Conservation (phyloP, 2,797 vertebrate species). For the Microchirus variegatus region DNA sequence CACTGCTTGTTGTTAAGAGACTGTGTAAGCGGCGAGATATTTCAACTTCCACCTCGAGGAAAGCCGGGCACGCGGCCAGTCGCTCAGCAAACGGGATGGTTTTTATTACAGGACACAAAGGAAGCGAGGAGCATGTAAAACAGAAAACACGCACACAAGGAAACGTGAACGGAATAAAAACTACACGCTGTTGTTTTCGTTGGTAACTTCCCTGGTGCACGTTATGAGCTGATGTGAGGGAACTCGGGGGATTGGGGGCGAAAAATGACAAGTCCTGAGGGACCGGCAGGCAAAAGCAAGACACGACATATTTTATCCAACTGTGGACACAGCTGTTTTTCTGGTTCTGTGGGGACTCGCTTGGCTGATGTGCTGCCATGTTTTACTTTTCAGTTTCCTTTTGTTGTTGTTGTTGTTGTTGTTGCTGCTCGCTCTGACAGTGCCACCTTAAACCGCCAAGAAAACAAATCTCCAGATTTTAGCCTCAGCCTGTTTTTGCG, state of each 20-base stretch:
- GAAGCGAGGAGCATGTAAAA: conserved; percentile 43
- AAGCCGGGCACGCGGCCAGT: conserved; percentile 57
- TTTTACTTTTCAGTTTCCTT: conserved; percentile 33
- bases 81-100: conserved; percentile 61
- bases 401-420: conserved; percentile 13
- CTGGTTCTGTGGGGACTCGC: conserved; percentile 42
- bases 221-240: conserved; percentile 40
- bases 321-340: conserved; percentile 72
- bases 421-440: conserved; percentile 22
- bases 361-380: conserved; percentile 33
- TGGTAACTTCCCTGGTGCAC: conserved; percentile 12
- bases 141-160: conserved; percentile 20
- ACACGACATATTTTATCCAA: conserved; percentile 61
- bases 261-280: conserved; percentile 52
- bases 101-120: conserved; percentile 55
- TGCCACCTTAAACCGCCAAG: conserved; percentile 27
- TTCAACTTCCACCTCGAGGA: conserved; percentile 57
- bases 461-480: neutral
- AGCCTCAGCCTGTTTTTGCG: no score
- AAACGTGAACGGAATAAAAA: conserved; percentile 25
- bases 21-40: conserved; percentile 63
- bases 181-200: conserved; percentile 14
- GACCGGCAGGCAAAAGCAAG: conserved; percentile 42
- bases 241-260: conserved; percentile 32
- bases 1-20: conserved; percentile 52